Evolutionary conservation across 2,888 invertebrate species (phyloP).

Genomic region (Atherix ibis): DNA sequence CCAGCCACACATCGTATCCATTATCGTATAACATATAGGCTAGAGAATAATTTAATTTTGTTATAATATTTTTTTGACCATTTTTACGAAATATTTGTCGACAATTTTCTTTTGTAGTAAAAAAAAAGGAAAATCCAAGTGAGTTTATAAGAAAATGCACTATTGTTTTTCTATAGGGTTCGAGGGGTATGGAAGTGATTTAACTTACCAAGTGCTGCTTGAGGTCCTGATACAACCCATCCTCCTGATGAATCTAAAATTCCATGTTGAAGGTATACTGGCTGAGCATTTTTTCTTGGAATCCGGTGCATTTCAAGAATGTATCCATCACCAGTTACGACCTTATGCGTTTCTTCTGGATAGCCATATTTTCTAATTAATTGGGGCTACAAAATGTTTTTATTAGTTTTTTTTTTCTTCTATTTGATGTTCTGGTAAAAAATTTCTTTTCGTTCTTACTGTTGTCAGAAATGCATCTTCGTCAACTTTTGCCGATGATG

Average conservation of each 20-base stretch:
- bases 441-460: background rate
- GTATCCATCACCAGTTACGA: constrained; percentile 55
- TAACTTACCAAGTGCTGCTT: constrained; percentile 34
- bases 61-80: too few relatives aligned
- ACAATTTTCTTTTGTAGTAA: too few relatives aligned
- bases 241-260: constrained; percentile 49
- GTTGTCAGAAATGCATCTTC: constrained; percentile 3
- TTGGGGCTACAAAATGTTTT: constrained; percentile 24
- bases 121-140: too few relatives aligned
- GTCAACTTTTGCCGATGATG: background rate
- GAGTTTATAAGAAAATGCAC: too few relatives aligned
- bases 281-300: constrained; percentile 17
- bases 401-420: background rate
- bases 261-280: constrained; percentile 41
- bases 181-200: too few relatives aligned
- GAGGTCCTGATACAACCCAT: constrained; percentile 50
- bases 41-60: constrained; percentile 1
- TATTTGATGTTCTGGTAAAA: too few relatives aligned
- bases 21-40: constrained; percentile 33
- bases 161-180: too few relatives aligned
- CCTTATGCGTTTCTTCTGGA: constrained; percentile 39
- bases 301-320: constrained; percentile 55
- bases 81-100: too few relatives aligned
- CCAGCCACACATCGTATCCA: constrained; percentile 34
- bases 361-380: constrained; percentile 42